These are phyloP conservation scores for Clarias magur DNA, from an alignment of 2,113 vertebrate species.

Conservation along the genomic window DNA sequence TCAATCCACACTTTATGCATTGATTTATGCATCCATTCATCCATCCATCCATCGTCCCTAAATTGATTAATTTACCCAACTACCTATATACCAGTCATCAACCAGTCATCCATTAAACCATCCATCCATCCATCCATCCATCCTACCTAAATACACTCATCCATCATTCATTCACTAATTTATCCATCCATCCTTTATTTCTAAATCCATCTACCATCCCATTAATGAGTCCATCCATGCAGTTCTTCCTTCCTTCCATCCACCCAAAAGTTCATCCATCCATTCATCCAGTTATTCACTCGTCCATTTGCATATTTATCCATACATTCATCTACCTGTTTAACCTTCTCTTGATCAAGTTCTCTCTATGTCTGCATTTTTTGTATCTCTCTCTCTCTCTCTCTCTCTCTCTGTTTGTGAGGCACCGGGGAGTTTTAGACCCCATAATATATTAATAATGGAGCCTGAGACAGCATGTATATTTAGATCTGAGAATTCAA, in stretches of 20 bases:
- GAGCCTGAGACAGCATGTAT: conserved; percentile 27
- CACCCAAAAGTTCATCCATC: not conserved
- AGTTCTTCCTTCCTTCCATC: not conserved
- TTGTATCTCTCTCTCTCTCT: not conserved
- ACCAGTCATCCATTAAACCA: not conserved
- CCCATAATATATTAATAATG: conserved; percentile 24
- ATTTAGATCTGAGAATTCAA: conserved; percentile 31
- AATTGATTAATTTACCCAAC: not conserved
- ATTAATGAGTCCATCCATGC: not conserved
- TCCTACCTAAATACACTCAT: not conserved
- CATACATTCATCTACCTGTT: not conserved
- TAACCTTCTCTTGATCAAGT: not conserved
- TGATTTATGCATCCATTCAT: not conserved
- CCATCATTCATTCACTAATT: not conserved
- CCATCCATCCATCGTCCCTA: too few relatives aligned
- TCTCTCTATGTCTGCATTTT: not conserved
- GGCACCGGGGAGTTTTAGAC: not conserved
- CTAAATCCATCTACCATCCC: not conserved
- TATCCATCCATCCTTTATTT: not conserved
- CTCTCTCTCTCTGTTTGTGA: not conserved
- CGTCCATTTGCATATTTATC: not conserved
- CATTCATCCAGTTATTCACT: not conserved
- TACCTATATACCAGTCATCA: not conserved
- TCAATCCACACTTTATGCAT: not conserved
- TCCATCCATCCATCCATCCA: not conserved